Conservation (phyloP, 2,888 invertebrate species). For the Cantharis nigra region DNA sequence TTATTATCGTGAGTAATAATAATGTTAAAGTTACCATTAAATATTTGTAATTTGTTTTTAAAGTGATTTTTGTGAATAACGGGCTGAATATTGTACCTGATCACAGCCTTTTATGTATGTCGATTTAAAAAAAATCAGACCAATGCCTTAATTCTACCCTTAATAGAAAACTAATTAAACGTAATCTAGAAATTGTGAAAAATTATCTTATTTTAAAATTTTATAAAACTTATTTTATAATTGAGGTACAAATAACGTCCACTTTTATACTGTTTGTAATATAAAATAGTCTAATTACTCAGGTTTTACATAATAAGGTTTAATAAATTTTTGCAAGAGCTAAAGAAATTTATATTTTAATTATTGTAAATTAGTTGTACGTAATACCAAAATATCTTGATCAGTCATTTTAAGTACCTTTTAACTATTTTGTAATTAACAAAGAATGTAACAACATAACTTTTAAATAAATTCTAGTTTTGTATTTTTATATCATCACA, state of each 20-base stretch:
- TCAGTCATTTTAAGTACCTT: slow-evolving; percentile 5
- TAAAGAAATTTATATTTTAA: slow-evolving; percentile 13
- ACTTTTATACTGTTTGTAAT: not conserved
- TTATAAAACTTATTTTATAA: not conserved
- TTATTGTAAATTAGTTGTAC: slow-evolving; percentile 1
- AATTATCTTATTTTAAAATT: not conserved
- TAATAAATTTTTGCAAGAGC: slow-evolving; percentile 18
- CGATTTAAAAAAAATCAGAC: not conserved
- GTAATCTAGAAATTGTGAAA: not conserved
- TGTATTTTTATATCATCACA: slow-evolving; percentile 9
- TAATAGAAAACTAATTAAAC: not conserved
- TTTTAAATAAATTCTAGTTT: slow-evolving; percentile 22
- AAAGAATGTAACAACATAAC: not conserved
- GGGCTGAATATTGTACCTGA: not conserved
- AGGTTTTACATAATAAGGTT: slow-evolving; percentile 21
- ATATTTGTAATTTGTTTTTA: not conserved
- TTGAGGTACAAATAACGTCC: not conserved
- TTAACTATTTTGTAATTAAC: slow-evolving; percentile 3
- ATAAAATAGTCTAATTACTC: slow-evolving; percentile 21
- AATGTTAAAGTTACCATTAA: not conserved
- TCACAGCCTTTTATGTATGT: not conserved
- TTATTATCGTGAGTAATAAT: not conserved
- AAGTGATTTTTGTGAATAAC: not conserved
- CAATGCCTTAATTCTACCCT: not conserved
- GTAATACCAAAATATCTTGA: slow-evolving; percentile 11